Conservation (phyloP, 1,140 invertebrate genomes). For the Oppia nitens region DNA sequence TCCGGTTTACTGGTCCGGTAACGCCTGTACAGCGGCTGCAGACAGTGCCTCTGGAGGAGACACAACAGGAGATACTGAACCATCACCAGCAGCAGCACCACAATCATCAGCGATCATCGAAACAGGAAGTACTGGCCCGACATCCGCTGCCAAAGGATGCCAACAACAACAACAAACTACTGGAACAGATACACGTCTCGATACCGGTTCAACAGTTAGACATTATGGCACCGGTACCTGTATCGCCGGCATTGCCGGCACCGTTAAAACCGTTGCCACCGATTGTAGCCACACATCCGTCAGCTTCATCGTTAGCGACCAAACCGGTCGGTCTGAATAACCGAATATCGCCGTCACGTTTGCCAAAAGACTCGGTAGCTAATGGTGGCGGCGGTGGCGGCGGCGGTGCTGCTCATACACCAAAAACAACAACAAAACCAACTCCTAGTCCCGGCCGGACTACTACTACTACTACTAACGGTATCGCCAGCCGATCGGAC, state of each 20-base stretch:
- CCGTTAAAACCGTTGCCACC: background rate
- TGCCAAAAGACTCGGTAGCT: background rate
- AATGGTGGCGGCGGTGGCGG: background rate
- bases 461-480: background rate
- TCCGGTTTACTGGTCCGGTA: background rate
- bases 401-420: background rate
- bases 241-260: background rate
- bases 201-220: background rate
- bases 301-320: background rate
- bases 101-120: background rate
- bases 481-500: background rate
- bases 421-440: constrained; percentile 5
- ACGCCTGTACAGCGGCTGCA: background rate
- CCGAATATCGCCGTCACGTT: background rate
- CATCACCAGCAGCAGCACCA: no score
- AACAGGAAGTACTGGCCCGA: background rate
- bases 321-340: background rate
- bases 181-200: background rate
- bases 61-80: background rate
- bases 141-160: no score
- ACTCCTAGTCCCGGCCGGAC: background rate
- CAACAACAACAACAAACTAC: background rate
- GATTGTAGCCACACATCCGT: background rate
- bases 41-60: background rate
- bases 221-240: background rate